A percentile compares a stretch with the other conserved stretches of the same genome.
These are phyloP conservation scores for Pocillopora grandis DNA, from an alignment of 92 coral and sea anemone species.

Conservation along the genomic window DNA sequence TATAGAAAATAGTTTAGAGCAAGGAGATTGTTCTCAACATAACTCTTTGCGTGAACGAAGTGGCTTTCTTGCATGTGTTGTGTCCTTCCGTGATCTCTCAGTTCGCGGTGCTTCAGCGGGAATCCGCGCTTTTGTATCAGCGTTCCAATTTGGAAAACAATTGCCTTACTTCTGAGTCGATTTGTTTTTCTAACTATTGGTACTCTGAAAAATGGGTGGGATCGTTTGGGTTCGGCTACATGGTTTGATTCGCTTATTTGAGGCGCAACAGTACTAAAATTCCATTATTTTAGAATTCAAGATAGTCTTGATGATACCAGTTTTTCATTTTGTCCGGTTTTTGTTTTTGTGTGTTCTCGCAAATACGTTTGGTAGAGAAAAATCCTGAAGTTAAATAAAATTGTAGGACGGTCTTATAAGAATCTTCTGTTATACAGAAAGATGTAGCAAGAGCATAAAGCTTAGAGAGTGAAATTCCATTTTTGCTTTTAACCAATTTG, in stretches of 20 bases:
- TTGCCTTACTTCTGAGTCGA: neutral
- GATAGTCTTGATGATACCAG: no score
- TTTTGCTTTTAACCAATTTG: no score
- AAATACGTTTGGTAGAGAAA: no score
- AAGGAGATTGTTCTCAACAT: neutral
- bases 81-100: conserved; percentile 32
- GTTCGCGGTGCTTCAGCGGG: conserved; percentile 35
- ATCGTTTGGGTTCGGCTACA: neutral
- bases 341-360: no score
- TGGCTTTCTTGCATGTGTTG: neutral
- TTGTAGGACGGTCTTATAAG: no score
- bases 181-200: neutral
- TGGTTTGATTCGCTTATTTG: neutral
- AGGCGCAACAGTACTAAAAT: no score
- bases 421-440: no score
- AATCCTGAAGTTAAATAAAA: no score
- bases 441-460: no score
- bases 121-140: conserved; percentile 23
- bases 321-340: neutral
- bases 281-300: no score
- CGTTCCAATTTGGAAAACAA: conserved; percentile 19
- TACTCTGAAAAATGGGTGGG: conserved; percentile 1
- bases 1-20: conserved; percentile 13
- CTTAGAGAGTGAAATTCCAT: no score
- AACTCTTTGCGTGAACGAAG: neutral